Conservation (phyloP, 2,113 vertebrate species). For the Trichomycterus rosablanca region DNA sequence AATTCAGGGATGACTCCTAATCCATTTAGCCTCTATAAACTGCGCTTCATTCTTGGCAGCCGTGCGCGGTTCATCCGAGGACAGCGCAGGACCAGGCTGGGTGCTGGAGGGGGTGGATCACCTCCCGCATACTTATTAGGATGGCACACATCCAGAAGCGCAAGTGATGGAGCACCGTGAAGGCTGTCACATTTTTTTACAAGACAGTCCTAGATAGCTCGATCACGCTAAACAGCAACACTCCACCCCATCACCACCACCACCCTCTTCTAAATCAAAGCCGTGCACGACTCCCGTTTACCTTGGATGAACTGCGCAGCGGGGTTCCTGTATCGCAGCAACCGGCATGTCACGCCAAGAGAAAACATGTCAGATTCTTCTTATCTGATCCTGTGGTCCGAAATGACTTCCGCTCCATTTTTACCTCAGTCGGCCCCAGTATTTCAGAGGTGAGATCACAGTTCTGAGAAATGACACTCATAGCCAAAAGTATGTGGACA, state of each 20-base stretch:
- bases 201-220: conserved; percentile 50
- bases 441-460: no score
- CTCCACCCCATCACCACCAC: conserved; percentile 48
- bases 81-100: conserved; percentile 61
- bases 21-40: conserved; percentile 65
- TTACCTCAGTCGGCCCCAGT: no score
- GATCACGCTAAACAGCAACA: conserved; percentile 41
- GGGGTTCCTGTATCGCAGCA: conserved; percentile 40
- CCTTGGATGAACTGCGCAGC: conserved; percentile 38
- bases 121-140: conserved; percentile 61
- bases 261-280: conserved; percentile 33
- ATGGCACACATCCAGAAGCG: conserved; percentile 61
- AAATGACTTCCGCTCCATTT: no score
- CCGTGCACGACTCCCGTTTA: conserved; percentile 29
- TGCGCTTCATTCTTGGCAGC: conserved; percentile 65
- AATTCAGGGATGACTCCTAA: conserved; percentile 57
- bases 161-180: conserved; percentile 58
- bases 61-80: conserved; percentile 62
- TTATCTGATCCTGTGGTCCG: conserved; percentile 1
- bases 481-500: no score
- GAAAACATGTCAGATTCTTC: conserved; percentile 22
- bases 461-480: no score
- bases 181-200: conserved; percentile 55
- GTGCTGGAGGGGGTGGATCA: conserved; percentile 54
- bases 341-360: conserved; percentile 28